Base-by-base conservation (phyloP, 2,113 vertebrate genomes). In the Plecturocebus donacophilus region DNA sequence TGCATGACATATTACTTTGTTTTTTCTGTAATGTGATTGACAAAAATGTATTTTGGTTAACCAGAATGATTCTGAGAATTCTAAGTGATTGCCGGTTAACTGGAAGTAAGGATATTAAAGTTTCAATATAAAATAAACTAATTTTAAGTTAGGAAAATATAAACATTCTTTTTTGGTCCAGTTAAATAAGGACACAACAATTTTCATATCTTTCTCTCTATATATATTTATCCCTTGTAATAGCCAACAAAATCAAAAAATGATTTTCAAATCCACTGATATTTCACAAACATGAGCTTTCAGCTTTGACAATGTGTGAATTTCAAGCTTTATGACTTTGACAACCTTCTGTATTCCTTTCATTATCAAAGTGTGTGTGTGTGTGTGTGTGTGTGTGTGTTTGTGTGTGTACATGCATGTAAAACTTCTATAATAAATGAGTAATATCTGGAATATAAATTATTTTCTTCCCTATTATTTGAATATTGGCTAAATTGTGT, bases 301-400 rank as follows among this genome's bases (percentile, higher is more conserved):
- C 8, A 56, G 20, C 38, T 82, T 17, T 58, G 30, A 32, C 14
- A 79, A 9, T 4, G 68, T 96, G 42, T 61, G 8, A 89, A 75
- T 89, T 95, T 94, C 38, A 91, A 91, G 14, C 30, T 91, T 85
- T 54, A 35, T 83, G 27, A 52, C n/a, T 91, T 87, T 86, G 12
- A 83, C 90, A 5, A 32, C 7, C 52, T 77, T 73, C 3, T 76
- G 23, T 85, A 14, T 94, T 42, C n/a, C 35, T 87, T 91, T 94
- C 80, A 14, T 54, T 94, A 83, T n/a, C 32, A 49, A 95, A 87
- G 13, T 25, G 1, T n/a, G n/a, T n/a, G n/a, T n/a, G 52, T 1
- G 73, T 97, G 2, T 40, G 10, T 61, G 3, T 68, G 11, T 80
- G 25, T 85, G 64, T 58, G 75, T 97, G 1, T 64, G 6, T n/a